Base-by-base conservation (phyloP, 2,113 vertebrate genomes). In the Oostethus manadensis region DNA sequence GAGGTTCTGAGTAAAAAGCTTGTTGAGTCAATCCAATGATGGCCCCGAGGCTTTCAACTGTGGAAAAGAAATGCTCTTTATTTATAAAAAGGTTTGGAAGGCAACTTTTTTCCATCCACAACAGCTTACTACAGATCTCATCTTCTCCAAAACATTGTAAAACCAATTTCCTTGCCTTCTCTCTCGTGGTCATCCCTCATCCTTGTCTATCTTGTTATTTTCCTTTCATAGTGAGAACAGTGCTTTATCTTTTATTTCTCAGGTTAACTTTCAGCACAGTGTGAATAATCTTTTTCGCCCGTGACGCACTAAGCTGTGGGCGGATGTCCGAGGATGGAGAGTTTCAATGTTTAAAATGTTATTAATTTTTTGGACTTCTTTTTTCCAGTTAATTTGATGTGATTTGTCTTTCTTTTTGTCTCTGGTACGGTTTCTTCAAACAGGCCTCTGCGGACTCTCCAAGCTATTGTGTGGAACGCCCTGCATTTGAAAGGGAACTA, bases 401-500 rank as follows among this genome's bases (percentile, higher is more conserved):
- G 7, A 8, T 17, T 51, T 58, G 11, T 8, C 35, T 51, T 45
- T 35, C 6, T 26, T 20, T 63, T 42, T 33, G 1, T 21, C 21
- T 17, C 29, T 22, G 4, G 29, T 49, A 5, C 53, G 5, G 21
- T 40, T 45, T 23, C 43, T 1, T 44, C 10, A 42, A 42, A 42
- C 35, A 10, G 35, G 35, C 10, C n/a, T 23, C 43, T 61, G 53
- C 67, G 38, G 66, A 26, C 35, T 64, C 56, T 71, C 69, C 73
- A 40, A 49, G 55, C 57, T 46, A 42, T 62, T 77, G 62, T 63
- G 54, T 58, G 43, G 61, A 61, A 48, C 70, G 70, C 70, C 75
- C 66, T 63, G 72, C 47, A 57, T 42, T 60, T 20, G 60, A 75
- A 77, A 69, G 76, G 81, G 71, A 78, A 51, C 53, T 73, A 61